Evolutionary conservation across 2,888 invertebrate species (phyloP).

Genomic region (Andrena marginata): DNA sequence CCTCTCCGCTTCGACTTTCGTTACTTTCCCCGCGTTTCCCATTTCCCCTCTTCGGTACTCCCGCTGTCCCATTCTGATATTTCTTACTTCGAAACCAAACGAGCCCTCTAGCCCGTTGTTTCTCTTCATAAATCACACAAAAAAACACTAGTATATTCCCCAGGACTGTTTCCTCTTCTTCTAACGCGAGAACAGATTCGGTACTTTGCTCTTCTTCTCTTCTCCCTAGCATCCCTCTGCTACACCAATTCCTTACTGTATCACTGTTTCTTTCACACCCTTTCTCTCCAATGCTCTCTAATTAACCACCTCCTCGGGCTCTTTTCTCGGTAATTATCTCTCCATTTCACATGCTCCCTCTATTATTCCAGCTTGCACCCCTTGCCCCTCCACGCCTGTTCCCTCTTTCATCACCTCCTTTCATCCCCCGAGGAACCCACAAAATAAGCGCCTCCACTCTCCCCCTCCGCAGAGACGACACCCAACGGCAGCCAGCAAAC

Average conservation of each 20-base stretch:
- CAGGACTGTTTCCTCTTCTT: neutral
- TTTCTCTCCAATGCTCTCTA: neutral
- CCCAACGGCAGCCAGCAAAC: neutral
- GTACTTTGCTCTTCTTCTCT: neutral
- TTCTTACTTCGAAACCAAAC: too few species aligned
- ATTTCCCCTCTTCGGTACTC: too few species aligned
- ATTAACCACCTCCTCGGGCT: constrained; percentile 19
- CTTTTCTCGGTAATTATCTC: constrained; percentile 28
- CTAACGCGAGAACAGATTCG: neutral
- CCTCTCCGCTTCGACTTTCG: neutral
- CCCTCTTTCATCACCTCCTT: neutral
- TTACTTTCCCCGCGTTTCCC: neutral
- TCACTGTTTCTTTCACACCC: neutral
- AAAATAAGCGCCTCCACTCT: neutral
- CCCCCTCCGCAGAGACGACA: neutral
- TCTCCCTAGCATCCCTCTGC: constrained; percentile 11
- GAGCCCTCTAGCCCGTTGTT: too few species aligned
- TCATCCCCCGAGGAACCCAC: neutral
- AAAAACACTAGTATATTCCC: too few species aligned
- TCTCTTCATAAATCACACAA: too few species aligned
- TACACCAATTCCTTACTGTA: constrained; percentile 27
- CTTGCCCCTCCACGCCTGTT: neutral
- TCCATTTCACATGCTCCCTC: constrained; percentile 21
- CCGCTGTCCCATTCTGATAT: too few species aligned
- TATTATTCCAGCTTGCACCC: neutral